Evolutionary conservation across 2,113 vertebrate species (phyloP).

Genomic region (Prionailurus viverrinus): DNA sequence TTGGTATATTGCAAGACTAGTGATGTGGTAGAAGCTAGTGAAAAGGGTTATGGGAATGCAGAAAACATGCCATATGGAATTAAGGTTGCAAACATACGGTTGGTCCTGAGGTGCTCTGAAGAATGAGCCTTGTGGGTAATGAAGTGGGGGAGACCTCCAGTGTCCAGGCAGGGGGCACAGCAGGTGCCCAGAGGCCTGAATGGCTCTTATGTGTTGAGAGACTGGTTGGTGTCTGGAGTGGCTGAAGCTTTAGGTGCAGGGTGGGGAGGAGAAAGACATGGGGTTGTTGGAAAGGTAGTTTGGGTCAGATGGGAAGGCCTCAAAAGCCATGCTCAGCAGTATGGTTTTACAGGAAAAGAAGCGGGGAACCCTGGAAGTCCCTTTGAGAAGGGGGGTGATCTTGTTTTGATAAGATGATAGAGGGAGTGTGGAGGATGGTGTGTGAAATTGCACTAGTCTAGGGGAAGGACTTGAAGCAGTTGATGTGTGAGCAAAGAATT

Average conservation of each 20-base stretch:
- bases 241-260: background rate
- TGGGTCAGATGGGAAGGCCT: background rate
- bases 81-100: constrained; percentile 7
- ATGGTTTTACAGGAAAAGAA: background rate
- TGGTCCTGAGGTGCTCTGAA: constrained; percentile 40
- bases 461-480: background rate
- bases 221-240: background rate
- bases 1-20: constrained; percentile 16
- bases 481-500: background rate
- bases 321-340: background rate
- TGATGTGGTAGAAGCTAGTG: constrained; percentile 4
- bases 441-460: background rate
- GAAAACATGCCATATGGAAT: background rate
- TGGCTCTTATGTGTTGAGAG: background rate
- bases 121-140: background rate
- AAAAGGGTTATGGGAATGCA: background rate
- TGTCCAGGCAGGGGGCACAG: background rate
- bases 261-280: background rate
- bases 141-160: background rate
- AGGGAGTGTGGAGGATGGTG: background rate
- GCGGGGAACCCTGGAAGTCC: background rate
- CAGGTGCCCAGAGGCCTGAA: background rate
- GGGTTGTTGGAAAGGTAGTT: background rate
- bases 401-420: background rate
- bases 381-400: background rate